Evolutionary conservation across 2,888 invertebrate species (phyloP), one percentile per base, ranked within the genome.

Genomic region (Lathronympha strigana): DNA sequence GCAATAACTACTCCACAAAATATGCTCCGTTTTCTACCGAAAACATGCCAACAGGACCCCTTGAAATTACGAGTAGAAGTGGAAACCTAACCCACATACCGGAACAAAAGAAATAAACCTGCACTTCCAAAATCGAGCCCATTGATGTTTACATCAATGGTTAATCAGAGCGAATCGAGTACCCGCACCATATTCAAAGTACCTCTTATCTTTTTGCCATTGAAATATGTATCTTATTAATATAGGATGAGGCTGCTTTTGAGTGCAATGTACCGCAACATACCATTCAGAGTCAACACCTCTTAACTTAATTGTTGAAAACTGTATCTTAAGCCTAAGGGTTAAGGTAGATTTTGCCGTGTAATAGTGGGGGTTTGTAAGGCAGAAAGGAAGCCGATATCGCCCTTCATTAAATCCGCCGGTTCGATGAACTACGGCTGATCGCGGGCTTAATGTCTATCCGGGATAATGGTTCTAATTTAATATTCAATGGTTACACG

Each of bases 321-420:
- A 21, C n/a, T 38, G 19, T 15, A 23, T 23, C 23, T 38, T 54
- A 23, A 2, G 21, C 4, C 8, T 4, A 15, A 9, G 17, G 0
- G 23, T 9, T 38, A 23, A 54, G n/a, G 54, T 5, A 53, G 21
- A 1, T n/a, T 36, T 36, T 36, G 19, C 51, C 9, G 9, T 28
- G 1, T 6, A 13, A 3, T n/a, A 9, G 1, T 21, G 1, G 6
- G 4, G 25, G 23, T 11, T 1, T 47, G 21, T 40, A n/a, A 45
- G 43, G 31, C 31, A 25, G 15, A 38, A 54, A 57, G 57, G 57
- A 45, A 43, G 40, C 11, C 43, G 43, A 57, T 57, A 57, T 28
- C 43, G 28, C 43, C 43, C 45, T 57, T 57, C 57, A 43, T 57
- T 57, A 57, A 31, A 57, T 31, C 43, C 57, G 4, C 28, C 43